Evolutionary conservation across 2,797 vertebrate species (phyloP).

Genomic region (Clamator glandarius): DNA sequence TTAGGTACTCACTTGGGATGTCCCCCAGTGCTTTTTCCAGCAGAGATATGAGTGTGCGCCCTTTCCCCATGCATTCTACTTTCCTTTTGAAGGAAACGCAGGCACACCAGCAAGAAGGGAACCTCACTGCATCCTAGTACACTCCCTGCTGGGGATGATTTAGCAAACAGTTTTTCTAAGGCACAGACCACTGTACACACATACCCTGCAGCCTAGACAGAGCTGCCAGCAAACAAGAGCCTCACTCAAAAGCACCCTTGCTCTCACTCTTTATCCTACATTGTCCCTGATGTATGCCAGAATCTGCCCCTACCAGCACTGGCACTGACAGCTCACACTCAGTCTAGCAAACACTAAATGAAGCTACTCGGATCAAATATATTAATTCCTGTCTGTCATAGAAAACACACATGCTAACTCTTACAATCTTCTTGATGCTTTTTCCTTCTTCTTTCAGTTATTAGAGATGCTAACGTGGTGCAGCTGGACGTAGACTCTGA

Average conservation of each 20-base stretch:
- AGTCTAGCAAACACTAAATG: background rate
- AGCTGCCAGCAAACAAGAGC: background rate
- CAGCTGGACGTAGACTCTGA: constrained; percentile 93
- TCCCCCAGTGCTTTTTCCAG: background rate
- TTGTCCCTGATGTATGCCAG: background rate
- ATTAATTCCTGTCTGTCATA: background rate
- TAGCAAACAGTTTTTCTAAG: background rate
- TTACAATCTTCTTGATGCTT: background rate
- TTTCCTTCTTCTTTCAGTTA: constrained; percentile 82
- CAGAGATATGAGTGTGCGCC: background rate
- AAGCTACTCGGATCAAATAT: background rate
- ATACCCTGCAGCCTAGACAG: background rate
- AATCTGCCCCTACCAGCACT: background rate
- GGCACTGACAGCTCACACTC: background rate
- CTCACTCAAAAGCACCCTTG: background rate
- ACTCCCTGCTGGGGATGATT: fast-evolving
- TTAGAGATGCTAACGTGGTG: constrained; percentile 87
- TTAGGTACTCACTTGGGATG: background rate
- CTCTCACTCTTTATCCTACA: background rate
- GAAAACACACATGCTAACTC: background rate
- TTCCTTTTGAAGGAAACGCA: background rate
- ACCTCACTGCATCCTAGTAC: background rate
- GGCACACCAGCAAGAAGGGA: background rate
- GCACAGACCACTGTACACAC: background rate
- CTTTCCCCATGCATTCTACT: background rate